Conservation (phyloP, 2,113 vertebrate genomes). For the Rhegmatorhina hoffmannsi region DNA sequence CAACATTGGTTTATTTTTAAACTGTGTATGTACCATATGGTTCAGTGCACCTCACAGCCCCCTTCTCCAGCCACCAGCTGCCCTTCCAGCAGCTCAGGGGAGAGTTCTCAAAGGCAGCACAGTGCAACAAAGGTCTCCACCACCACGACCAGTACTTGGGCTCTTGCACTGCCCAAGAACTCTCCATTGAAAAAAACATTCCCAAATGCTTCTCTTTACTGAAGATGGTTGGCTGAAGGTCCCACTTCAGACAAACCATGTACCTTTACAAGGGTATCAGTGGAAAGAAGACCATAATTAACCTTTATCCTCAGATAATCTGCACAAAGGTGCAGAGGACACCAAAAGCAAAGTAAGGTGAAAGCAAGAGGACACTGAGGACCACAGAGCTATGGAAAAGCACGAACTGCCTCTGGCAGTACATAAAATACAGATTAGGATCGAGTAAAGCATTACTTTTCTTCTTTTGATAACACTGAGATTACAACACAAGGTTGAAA, state of each 20-base stretch:
- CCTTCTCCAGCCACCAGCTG: conserved; percentile 14
- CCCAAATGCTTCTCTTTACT: not conserved
- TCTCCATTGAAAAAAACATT: not conserved
- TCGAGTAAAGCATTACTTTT: not conserved
- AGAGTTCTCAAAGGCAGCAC: not conserved
- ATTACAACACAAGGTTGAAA: not conserved
- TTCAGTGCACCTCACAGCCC: not conserved
- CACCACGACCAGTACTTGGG: not conserved
- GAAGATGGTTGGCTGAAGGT: not conserved
- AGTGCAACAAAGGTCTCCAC: not conserved
- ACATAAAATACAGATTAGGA: accelerated
- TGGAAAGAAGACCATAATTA: not conserved
- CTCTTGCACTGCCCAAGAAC: not conserved
- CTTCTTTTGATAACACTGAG: not conserved
- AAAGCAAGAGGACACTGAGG: not conserved
- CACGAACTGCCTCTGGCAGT: not conserved
- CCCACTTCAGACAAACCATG: not conserved
- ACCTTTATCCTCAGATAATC: not conserved
- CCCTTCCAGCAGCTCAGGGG: conserved; percentile 13
- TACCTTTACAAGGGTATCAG: not conserved
- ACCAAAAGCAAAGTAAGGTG: not conserved
- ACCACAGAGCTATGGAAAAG: not conserved
- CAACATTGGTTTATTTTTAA: conserved; percentile 58
- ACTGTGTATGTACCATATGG: not conserved
- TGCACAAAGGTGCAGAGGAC: not conserved